Base-by-base conservation (phyloP, 2,113 vertebrate species). In the Oxyruncus cristatus region DNA sequence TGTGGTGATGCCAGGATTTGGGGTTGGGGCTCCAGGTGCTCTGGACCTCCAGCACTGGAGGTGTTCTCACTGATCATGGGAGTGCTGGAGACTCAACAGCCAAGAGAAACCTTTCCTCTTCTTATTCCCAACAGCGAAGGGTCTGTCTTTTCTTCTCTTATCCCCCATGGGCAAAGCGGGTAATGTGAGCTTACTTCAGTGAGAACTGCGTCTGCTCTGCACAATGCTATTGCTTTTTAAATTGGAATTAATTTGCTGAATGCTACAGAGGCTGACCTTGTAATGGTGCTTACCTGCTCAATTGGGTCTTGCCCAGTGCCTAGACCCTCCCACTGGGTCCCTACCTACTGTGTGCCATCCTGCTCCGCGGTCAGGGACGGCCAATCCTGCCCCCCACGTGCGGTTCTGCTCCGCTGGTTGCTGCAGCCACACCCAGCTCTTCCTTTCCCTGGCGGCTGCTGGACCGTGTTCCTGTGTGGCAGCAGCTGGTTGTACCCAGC, bases 281-380 rank as follows among this genome's bases (percentile, higher is more conserved):
- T 26, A 12, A 20, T 11, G 33, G 32, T 14, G 47, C 22, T 52
- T 12, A n/a, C 41, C 42, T 2, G 7, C 55, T 75, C 35, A 7
- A 3, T 23, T 1, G 1, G 22, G 19, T 9, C 32, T 8, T 35
- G 14, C 22, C 39, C 19, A 4, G 22, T 23, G n/a, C 41, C 49
- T 50, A 33, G 44, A 44, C 19, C 61, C 33, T 74, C 18, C 28
- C 52, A 11, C 15, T 39, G 24, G 9, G 27, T 13, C 9, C 39
- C 37, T 72, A 33, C 18, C 39, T 5, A 9, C 2, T 0, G 1
- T 2, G 3, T 1, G 10, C 21, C 3, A 9, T 23, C 37, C 70
- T 46, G 55, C 28, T 37, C 55, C 1, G 1, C 3, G 7, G 3
- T 4, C 72, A 52, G 80, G 67, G 67, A 3, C 9, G 27, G 11